Evolutionary conservation across 2,888 invertebrate genomes (phyloP).

Genomic region (Eupithecia abbreviata): DNA sequence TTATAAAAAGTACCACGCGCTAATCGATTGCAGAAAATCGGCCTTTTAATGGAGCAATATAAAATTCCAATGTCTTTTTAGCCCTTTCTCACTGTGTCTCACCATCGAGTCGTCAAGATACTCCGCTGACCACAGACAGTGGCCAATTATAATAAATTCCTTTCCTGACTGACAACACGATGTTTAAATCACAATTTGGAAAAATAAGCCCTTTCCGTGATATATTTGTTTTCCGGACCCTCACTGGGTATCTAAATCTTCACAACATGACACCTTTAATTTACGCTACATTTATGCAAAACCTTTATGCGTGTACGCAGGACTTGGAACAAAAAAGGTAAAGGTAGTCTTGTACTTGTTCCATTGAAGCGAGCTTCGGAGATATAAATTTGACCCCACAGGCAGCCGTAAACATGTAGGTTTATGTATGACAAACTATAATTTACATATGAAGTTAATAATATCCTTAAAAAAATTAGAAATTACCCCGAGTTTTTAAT

Average conservation of each 20-base stretch:
- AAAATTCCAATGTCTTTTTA: neutral
- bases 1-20: neutral
- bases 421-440: conserved; percentile 67
- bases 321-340: conserved; percentile 46
- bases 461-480: too few relatives aligned
- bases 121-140: conserved; percentile 16
- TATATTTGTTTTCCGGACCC: conserved; percentile 35
- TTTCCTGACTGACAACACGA: conserved; percentile 30
- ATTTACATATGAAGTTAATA: conserved; percentile 55
- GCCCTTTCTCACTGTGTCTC: neutral
- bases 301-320: conserved; percentile 53
- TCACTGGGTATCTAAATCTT: conserved; percentile 50
- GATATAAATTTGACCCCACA: conserved; percentile 67
- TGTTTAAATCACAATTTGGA: conserved; percentile 37
- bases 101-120: neutral
- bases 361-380: conserved; percentile 12
- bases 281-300: conserved; percentile 47
- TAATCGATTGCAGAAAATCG: neutral
- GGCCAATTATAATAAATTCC: conserved; percentile 41
- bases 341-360: conserved; percentile 36
- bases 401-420: conserved; percentile 63
- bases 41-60: neutral
- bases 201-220: conserved; percentile 38
- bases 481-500: conserved; percentile 42
- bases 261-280: conserved; percentile 49